These are phyloP conservation scores for Pemphigus obesinymphae DNA, from an alignment of 1,140 invertebrate genomes.

Conservation along the genomic window DNA sequence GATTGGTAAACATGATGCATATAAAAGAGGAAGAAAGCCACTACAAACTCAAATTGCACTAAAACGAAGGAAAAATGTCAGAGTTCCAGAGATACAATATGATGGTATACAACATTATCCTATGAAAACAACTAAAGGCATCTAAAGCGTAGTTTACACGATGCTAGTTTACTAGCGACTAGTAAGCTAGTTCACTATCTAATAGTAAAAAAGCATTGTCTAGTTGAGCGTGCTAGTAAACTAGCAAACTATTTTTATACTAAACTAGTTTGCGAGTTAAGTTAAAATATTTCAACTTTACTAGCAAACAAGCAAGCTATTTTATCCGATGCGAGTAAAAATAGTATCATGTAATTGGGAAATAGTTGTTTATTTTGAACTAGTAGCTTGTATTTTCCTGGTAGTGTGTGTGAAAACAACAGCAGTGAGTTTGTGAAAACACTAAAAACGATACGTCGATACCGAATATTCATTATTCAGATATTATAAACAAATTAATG, in stretches of 20 bases:
- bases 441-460: background rate
- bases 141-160: conserved; percentile 3
- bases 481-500: background rate
- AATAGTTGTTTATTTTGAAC: conserved; percentile 2
- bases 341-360: background rate
- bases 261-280: conserved; percentile 1
- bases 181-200: background rate
- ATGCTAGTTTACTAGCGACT: background rate
- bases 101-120: too few species aligned
- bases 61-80: background rate
- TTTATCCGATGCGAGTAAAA: background rate
- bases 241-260: conserved; percentile 7
- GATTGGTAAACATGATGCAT: background rate
- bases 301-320: background rate
- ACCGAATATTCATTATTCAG: background rate
- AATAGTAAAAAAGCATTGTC: background rate
- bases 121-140: too few species aligned
- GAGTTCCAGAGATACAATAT: background rate
- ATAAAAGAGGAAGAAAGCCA: background rate
- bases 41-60: background rate
- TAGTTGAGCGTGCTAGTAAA: conserved; percentile 1
- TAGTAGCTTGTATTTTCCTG: conserved; percentile 1
- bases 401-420: background rate
- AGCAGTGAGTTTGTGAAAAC: background rate
- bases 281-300: background rate